These are phyloP conservation scores for Lymantria monacha DNA, from an alignment of 2,888 invertebrate species.

Conservation along the genomic window DNA sequence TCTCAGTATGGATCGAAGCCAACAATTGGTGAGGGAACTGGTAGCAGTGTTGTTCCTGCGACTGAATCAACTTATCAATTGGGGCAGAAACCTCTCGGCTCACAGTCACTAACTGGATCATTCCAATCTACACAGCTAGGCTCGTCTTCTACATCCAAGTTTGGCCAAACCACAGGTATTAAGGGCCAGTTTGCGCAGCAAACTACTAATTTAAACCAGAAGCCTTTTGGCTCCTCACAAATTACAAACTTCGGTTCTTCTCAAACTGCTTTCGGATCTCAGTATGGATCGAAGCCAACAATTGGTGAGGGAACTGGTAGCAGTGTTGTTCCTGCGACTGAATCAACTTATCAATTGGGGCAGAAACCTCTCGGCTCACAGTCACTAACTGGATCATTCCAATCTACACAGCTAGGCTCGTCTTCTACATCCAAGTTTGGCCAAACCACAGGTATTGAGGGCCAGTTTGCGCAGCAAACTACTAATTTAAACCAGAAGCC, in stretches of 20 bases:
- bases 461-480: neutral
- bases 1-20: neutral
- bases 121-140: neutral
- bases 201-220: neutral
- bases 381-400: neutral
- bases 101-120: neutral
- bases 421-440: neutral
- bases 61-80: slow-evolving; percentile 1
- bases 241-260: neutral
- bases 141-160: neutral
- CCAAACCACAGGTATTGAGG: neutral
- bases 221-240: neutral
- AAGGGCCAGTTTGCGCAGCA: neutral
- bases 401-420: neutral
- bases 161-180: neutral
- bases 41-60: neutral
- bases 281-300: neutral
- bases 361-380: neutral
- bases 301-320: neutral
- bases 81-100: neutral
- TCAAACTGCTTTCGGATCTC: neutral
- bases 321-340: too few species aligned
- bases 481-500: neutral
- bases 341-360: neutral
- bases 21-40: neutral